These are phyloP conservation scores for Craseonycteris thonglongyai DNA, from an alignment of 2,113 vertebrate genomes.

Conservation along the genomic window DNA sequence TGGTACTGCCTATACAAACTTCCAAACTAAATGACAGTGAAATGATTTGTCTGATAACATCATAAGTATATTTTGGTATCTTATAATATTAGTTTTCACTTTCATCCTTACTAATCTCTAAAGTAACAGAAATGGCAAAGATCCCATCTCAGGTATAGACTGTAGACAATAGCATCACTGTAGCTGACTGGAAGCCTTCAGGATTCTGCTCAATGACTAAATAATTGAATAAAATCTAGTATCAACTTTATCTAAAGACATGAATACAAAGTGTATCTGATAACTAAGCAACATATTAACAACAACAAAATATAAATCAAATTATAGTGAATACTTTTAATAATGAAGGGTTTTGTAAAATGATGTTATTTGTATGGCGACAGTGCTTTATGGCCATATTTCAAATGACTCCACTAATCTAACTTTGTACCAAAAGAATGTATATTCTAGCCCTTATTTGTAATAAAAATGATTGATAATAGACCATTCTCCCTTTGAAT, in stretches of 20 bases:
- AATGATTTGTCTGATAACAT: neutral
- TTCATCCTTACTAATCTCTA: neutral
- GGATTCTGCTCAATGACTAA: neutral
- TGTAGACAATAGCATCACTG: neutral
- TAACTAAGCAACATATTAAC: slow-evolving; percentile 7
- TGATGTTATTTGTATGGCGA: neutral
- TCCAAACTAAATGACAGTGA: neutral
- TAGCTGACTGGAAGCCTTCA: neutral
- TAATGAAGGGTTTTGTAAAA: slow-evolving; percentile 13
- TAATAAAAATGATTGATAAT: neutral
- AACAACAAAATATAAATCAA: neutral
- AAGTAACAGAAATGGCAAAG: neutral
- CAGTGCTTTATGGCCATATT: neutral
- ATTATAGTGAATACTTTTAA: neutral
- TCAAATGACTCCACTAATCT: slow-evolving; percentile 1
- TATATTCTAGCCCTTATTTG: neutral
- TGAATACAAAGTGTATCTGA: neutral
- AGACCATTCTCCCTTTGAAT: neutral
- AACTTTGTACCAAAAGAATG: neutral
- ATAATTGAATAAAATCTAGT: neutral
- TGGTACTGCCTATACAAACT: neutral
- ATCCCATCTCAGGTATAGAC: neutral
- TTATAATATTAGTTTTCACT: neutral
- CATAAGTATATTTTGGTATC: neutral
- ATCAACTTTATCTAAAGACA: neutral